Evolutionary conservation across 2,113 vertebrate genomes (phyloP).

Genomic region (Haplochromis vanheusdeni): DNA sequence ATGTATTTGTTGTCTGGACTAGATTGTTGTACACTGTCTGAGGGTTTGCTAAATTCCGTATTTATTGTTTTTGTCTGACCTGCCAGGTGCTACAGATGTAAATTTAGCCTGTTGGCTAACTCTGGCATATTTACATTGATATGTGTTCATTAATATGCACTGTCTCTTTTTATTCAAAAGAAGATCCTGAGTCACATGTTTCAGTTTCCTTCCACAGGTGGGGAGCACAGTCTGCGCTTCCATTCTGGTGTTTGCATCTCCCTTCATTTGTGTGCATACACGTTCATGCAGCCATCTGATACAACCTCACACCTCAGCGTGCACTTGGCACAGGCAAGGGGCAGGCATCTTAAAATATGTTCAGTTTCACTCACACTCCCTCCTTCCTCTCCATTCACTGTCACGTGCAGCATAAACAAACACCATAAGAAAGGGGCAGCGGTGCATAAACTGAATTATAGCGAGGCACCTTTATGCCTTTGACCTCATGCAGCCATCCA

Average conservation of each 20-base stretch:
- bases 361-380: not conserved
- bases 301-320: constrained; percentile 54
- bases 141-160: not conserved
- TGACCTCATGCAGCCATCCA: not conserved
- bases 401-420: not conserved
- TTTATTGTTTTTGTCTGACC: not conserved
- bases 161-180: not conserved
- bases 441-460: not conserved
- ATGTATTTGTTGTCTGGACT: not conserved
- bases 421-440: not conserved
- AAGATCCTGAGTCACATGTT: not conserved
- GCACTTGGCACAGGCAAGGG: constrained; percentile 17
- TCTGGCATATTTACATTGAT: not conserved
- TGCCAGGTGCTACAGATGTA: not conserved
- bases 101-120: not conserved
- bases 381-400: not conserved
- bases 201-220: constrained; percentile 4
- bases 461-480: not conserved
- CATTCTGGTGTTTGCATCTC: not conserved
- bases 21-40: not conserved
- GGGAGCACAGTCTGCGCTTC: not conserved
- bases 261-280: not conserved
- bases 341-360: not conserved
- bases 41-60: not conserved
- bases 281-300: constrained; percentile 28